Conservation (phyloP, 2,888 invertebrate genomes). For the Nineta flava region DNA sequence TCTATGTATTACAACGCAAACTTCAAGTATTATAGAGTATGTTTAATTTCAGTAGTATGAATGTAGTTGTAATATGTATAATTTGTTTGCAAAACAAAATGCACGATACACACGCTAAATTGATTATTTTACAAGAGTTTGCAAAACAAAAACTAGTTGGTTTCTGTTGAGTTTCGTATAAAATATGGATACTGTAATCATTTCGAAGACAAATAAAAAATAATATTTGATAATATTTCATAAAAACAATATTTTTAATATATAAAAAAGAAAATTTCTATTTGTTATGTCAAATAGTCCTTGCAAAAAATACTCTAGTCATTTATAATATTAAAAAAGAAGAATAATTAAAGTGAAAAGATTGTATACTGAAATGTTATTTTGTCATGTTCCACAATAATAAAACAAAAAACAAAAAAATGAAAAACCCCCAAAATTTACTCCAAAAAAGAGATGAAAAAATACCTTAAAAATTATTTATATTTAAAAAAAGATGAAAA, state of each 20-base stretch:
- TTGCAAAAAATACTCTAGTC: neutral
- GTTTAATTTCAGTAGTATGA: neutral
- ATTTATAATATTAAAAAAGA: neutral
- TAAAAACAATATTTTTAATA: neutral
- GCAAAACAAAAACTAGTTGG: no score
- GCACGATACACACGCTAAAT: neutral
- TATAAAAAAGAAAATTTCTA: neutral
- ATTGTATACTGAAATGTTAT: no score
- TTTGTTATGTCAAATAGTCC: neutral
- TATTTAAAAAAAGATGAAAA: no score
- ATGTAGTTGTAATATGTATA: neutral
- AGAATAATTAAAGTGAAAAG: no score
- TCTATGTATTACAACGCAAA: no score
- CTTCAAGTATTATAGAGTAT: no score
- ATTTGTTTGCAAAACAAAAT: neutral
- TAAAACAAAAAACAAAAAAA: no score
- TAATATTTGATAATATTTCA: conserved; percentile 1
- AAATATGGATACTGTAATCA: neutral
- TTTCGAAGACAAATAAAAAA: neutral
- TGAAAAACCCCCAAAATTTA: no score
- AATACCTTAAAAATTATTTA: no score
- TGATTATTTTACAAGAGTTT: no score
- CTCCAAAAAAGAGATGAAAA: no score
- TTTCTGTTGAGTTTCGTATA: neutral
- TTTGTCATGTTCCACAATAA: no score